Conservation (phyloP, 2,888 invertebrate species). For the Drosophila limbata region DNA sequence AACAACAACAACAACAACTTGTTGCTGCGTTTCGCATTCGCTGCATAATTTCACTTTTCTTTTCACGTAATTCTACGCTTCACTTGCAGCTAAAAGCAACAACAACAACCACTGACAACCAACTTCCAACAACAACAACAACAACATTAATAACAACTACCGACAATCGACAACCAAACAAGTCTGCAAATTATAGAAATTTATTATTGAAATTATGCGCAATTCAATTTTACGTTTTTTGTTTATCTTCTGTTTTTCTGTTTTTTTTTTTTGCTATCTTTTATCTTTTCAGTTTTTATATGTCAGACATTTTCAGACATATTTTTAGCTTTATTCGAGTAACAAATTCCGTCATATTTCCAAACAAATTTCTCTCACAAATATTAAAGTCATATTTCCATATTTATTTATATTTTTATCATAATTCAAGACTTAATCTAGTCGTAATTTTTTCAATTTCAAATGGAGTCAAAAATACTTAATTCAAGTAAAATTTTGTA, state of each 20-base stretch:
- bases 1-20: conserved; percentile 34
- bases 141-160: conserved; percentile 10
- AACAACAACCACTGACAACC: conserved; percentile 11
- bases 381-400: too few species aligned
- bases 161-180: conserved; percentile 47
- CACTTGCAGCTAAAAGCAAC: conserved; percentile 62
- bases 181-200: conserved; percentile 69
- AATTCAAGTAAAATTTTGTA: too few species aligned
- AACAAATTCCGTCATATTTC: background rate
- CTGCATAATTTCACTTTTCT: conserved; percentile 79
- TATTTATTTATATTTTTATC: background rate
- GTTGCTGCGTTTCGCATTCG: conserved; percentile 51
- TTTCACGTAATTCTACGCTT: conserved; percentile 79
- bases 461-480: too few species aligned
- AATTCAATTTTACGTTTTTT: conserved; percentile 21
- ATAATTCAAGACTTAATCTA: background rate
- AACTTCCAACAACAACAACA: conserved; percentile 21
- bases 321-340: background rate
- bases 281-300: background rate
- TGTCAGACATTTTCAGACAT: background rate
- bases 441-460: too few species aligned
- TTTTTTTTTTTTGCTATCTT: background rate
- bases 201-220: conserved; percentile 72
- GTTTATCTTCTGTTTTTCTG: background rate
- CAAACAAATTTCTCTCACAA: background rate